phyloP scores from a whole-genome alignment of 2,113 vertebrate genomes.

The Oenanthe melanoleuca region DNA sequence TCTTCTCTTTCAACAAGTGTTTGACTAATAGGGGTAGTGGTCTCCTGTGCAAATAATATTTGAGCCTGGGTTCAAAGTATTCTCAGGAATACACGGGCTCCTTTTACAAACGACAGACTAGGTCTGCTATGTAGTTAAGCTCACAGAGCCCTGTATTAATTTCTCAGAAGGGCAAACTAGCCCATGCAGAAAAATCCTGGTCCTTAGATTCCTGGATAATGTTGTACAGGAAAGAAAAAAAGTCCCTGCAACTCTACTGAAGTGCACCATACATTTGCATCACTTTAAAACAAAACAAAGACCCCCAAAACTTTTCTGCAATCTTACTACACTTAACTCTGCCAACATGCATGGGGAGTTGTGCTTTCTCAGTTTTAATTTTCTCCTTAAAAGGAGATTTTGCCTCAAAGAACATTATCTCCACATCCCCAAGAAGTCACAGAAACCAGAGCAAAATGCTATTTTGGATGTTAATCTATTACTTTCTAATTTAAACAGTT shows the following conservation, averaged over 20 bases:
- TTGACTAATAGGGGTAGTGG: slow-evolving; percentile 38
- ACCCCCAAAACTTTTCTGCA: background rate
- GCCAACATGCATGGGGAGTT: background rate
- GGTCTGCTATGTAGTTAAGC: background rate
- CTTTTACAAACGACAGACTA: background rate
- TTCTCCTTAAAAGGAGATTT: slow-evolving; percentile 25
- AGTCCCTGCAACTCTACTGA: background rate
- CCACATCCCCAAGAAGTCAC: background rate
- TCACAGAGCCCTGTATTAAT: background rate
- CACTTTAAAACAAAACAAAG: background rate
- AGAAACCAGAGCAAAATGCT: background rate
- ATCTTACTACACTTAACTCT: background rate
- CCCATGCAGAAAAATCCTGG: background rate
- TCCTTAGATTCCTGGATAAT: background rate
- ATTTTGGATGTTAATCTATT: background rate
- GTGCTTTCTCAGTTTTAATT: background rate
- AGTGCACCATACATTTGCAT: background rate
- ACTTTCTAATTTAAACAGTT: slow-evolving; percentile 16
- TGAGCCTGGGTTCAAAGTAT: slow-evolving; percentile 50
- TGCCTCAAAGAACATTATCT: background rate
- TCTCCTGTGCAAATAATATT: slow-evolving; percentile 47
- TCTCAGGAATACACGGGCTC: background rate
- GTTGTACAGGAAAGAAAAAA: background rate
- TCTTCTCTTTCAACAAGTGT: slow-evolving; percentile 42
- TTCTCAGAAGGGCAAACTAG: background rate